Evolutionary conservation across 2,113 vertebrate species (phyloP).

Genomic region (Cyanistes caeruleus): DNA sequence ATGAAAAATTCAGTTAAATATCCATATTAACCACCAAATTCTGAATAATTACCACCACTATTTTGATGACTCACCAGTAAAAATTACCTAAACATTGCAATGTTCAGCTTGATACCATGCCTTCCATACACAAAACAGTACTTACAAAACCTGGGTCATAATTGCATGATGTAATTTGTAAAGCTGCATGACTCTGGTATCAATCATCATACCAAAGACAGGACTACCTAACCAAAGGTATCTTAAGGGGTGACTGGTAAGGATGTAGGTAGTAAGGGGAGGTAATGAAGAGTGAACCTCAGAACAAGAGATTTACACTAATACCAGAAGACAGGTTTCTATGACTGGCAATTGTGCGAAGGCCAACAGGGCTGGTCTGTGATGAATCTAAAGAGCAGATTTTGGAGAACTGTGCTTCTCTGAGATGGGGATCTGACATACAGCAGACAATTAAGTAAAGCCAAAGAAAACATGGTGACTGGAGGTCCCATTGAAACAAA

Average conservation of each 20-base stretch:
- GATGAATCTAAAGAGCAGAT: neutral
- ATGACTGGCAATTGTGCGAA: neutral
- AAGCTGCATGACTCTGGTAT: neutral
- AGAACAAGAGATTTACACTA: neutral
- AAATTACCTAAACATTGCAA: neutral
- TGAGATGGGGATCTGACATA: neutral
- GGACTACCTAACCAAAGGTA: neutral
- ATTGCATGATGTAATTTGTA: neutral
- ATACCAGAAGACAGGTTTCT: neutral
- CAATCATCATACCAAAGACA: neutral
- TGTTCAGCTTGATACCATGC: neutral
- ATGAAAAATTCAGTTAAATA: neutral
- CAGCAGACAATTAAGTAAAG: neutral
- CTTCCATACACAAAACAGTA: neutral
- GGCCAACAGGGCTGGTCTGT: neutral
- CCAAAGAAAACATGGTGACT: neutral
- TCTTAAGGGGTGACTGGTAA: neutral
- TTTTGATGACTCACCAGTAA: neutral
- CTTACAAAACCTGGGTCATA: neutral
- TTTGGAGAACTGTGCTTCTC: neutral
- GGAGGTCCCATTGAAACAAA: neutral
- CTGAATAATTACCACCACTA: neutral
- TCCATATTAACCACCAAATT: neutral
- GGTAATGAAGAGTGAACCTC: neutral
- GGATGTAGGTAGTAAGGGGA: neutral